Evolutionary conservation across 2,888 invertebrate species (phyloP).

Genomic region (Nebria brevicollis): DNA sequence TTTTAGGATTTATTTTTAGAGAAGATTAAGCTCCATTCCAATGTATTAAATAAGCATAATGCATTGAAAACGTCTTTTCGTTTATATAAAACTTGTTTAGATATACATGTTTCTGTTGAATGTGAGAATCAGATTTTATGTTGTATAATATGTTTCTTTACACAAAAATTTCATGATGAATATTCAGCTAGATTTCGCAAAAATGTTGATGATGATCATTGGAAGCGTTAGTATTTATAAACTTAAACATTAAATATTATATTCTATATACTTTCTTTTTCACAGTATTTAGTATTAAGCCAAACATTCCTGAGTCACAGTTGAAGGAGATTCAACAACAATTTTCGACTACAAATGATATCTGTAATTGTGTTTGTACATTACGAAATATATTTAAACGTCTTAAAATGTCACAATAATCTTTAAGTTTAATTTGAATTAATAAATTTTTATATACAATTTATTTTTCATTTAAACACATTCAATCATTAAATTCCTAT

Average conservation of each 20-base stretch:
- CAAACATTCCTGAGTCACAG: conserved; percentile 17
- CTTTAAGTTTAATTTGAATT: neutral
- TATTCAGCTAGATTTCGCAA: conserved; percentile 21
- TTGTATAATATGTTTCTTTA: conserved; percentile 26
- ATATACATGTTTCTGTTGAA: conserved; percentile 24
- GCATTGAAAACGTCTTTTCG: conserved; percentile 21
- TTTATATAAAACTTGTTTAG: conserved; percentile 26
- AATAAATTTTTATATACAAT: conserved; percentile 23
- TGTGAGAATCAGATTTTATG: neutral
- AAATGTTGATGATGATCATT: conserved; percentile 21
- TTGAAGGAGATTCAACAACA: conserved; percentile 11
- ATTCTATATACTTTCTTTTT: conserved; percentile 4
- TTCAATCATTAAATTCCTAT: neutral
- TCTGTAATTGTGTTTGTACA: conserved; percentile 21
- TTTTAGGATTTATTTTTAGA: conserved; percentile 15
- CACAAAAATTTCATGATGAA: conserved; percentile 30
- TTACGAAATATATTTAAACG: conserved; percentile 26
- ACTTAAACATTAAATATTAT: neutral
- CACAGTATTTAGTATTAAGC: conserved; percentile 24
- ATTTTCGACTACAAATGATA: conserved; percentile 18
- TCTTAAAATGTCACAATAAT: neutral
- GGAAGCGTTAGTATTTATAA: conserved; percentile 23
- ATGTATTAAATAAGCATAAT: conserved; percentile 11
- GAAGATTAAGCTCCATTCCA: neutral
- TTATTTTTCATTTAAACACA: conserved; percentile 9